Base-by-base conservation (phyloP, 2,113 vertebrate genomes). In the Patagioenas fasciata region DNA sequence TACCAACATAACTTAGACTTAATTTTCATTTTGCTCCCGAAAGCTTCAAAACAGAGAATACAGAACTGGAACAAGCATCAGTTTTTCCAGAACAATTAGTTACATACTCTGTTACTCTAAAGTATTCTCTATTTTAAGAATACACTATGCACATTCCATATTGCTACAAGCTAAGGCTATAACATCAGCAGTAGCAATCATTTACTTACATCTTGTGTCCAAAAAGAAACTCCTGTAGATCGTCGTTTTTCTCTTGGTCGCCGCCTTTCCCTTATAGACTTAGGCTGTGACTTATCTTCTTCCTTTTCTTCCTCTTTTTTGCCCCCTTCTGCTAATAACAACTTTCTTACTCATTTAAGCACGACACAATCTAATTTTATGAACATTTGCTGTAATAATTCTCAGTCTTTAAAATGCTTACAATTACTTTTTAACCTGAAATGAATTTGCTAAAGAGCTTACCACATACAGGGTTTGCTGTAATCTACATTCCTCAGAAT, bases 241-340 rank as follows among this genome's bases (percentile, higher is more conserved):
- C 99, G 98, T 84, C 99, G 98, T 95, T 99, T 99, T 97, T 99
- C 99, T 96, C 99, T 98, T 57, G 99, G 99, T 96, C 99, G 98
- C 94, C 99, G 96, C 92, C 99, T 99, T 95, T 99, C 99, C 96
- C 99, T 98, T 98, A 99, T 99, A 95, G 99, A 99, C 96, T 99
- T 99, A 48, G 99, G 95, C 83, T 99, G 99, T 87, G 99, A 99
- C 97, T 99, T 99, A 98, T 99, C 99, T 96, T 99, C 99, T 62
- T 99, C 99, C 93, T 98, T 99, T 89, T 99, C 99, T 25, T 99
- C 99, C 85, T 99, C 99, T 97, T 97, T 99, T 94, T 98, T 99
- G 92, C 99, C 98, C 23, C 96, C 94, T 95, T 99, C 99, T 99
- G 97, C 95, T 88, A 93, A 97, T 29, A 75, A 94, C 71, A 95